Evolutionary conservation across 2,888 invertebrate genomes (phyloP), one percentile per base, ranked within the genome.

Genomic region (Plebejus melissa): DNA sequence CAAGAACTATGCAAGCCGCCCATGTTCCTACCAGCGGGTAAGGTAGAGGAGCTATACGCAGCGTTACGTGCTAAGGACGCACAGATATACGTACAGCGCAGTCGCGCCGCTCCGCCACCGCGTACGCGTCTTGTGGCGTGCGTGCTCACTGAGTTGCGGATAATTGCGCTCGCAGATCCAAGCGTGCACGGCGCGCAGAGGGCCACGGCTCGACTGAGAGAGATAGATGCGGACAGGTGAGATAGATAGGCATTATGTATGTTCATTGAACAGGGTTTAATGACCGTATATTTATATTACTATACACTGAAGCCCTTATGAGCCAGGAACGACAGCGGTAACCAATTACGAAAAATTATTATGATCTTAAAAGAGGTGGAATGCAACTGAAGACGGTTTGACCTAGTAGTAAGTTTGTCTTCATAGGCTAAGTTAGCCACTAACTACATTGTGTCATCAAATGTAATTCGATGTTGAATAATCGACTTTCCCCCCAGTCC

Each of bases 31-130:
- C 98, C 98, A 0, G 96, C 96, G 9, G 97, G 96, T 1, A 98
- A 97, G 84, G 96, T 98, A 0, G 98, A 99, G 81, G 98, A 98
- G 83, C 93, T 99, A 13, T 97, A 98, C 87, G 95, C 96, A 0
- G 97, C 97, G 80, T 90, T 99, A 80, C 96, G 96, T 9, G 97
- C 97, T 84, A 98, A 98, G 85, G 98, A 98, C 89, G 97, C 98
- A 0, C 98, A 98, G 88, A 99, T 99, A 83, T 99, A 99, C 90
- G 97, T 99, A 77, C 98, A 99, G 87, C 84, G 93, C 0, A 85
- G 87, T 57, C 87, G 92, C 75, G 86, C 97, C 96, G 89, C 95
- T 95, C 94, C 96, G 94, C 87, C 94, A 94, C 82, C 94, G 90
- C 79, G 94, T 86, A 78, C 94, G 81, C 94, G 97, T 65, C 94